Percentiles rank a stretch among this genome's conserved stretches.
These are phyloP conservation scores for Phalacrocorax pelagicus DNA, from an alignment of 2,113 vertebrate genomes.

Conservation along the genomic window DNA sequence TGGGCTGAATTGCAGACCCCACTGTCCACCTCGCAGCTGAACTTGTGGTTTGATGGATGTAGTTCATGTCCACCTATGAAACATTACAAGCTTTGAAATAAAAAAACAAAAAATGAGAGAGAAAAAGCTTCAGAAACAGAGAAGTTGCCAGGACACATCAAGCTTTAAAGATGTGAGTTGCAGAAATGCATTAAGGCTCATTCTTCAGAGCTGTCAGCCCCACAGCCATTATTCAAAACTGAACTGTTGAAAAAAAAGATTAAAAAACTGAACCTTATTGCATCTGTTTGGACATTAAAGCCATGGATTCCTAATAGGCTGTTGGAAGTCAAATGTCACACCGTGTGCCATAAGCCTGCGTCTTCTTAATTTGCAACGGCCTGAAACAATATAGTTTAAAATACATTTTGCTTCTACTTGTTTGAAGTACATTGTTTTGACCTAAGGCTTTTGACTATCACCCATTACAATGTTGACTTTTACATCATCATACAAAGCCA, in stretches of 20 bases:
- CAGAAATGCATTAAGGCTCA: constrained; percentile 28
- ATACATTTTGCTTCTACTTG: neutral
- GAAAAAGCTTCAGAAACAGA: neutral
- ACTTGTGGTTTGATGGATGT: neutral
- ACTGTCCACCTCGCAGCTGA: neutral
- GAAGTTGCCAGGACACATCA: constrained; percentile 45
- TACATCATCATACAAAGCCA: neutral
- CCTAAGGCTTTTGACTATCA: neutral
- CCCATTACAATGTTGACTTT: neutral
- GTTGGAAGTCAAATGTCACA: neutral
- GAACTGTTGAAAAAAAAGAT: neutral
- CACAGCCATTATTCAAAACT: neutral
- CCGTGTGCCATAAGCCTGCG: neutral
- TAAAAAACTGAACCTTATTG: neutral
- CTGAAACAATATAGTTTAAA: neutral
- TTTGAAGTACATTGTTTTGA: constrained; percentile 35
- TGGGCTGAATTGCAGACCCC: neutral
- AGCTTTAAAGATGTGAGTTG: neutral
- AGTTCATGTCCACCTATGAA: neutral
- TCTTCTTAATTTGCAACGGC: neutral
- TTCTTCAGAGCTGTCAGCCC: constrained; percentile 36
- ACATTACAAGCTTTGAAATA: neutral
- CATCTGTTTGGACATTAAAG: neutral
- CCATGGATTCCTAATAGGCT: neutral
- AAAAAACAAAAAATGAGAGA: neutral